These are phyloP conservation scores for Neosilurus mollespiculum DNA, from an alignment of 2,797 vertebrate genomes.

Conservation along the genomic window DNA sequence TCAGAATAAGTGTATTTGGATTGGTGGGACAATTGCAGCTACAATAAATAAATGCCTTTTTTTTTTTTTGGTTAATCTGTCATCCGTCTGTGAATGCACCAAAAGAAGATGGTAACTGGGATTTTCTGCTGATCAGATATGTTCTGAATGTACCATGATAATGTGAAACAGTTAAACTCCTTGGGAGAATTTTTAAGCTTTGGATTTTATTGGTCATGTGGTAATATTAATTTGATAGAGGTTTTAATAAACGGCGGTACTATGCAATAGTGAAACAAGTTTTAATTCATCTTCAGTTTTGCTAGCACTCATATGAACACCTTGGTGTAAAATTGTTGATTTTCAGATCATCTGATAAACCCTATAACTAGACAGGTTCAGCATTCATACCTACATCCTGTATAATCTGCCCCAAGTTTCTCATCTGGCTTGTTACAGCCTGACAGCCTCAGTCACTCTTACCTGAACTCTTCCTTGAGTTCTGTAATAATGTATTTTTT, in stretches of 20 bases:
- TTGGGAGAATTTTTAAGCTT: not conserved
- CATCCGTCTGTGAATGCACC: too few relatives aligned
- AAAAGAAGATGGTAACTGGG: too few relatives aligned
- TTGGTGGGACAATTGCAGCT: too few relatives aligned
- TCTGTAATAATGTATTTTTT: constrained; percentile 67
- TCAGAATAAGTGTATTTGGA: too few relatives aligned
- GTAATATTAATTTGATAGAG: too few relatives aligned
- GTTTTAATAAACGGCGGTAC: too few relatives aligned
- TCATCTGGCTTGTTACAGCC: not conserved
- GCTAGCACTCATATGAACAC: not conserved
- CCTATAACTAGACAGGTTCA: not conserved
- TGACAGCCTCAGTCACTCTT: constrained; percentile 26
- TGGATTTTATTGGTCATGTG: not conserved
- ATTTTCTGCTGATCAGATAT: too few relatives aligned
- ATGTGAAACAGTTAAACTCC: not conserved
- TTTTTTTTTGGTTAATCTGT: too few relatives aligned
- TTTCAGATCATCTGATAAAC: not conserved
- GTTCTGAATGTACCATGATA: not conserved
- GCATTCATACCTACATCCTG: not conserved
- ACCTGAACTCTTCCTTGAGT: constrained; percentile 81
- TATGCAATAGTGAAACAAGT: too few relatives aligned
- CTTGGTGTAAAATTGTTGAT: not conserved
- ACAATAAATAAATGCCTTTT: too few relatives aligned
- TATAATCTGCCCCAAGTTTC: not conserved
- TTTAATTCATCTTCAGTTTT: too few relatives aligned